These are phyloP conservation scores for Balanococcus diminutus DNA, from an alignment of 2,888 invertebrate genomes.

Conservation along the genomic window DNA sequence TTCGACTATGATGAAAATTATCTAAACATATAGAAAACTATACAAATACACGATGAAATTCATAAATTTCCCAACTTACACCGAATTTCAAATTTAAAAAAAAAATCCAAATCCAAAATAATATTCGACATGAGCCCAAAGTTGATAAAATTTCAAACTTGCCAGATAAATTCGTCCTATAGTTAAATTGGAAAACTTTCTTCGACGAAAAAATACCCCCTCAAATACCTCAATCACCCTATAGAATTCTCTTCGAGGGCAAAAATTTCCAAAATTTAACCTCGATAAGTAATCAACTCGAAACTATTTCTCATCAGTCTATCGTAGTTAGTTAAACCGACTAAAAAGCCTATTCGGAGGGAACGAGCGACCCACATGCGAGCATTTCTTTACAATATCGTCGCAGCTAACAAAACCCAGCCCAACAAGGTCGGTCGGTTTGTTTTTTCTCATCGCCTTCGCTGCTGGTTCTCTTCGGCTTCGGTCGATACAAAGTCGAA, in stretches of 20 bases:
- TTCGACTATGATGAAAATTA: too few relatives aligned
- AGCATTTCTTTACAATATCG: background rate
- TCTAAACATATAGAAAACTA: too few relatives aligned
- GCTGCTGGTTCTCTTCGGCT: background rate
- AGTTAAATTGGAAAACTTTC: background rate
- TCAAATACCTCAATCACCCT: background rate
- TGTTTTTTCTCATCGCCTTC: conserved; percentile 4
- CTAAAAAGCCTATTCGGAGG: background rate
- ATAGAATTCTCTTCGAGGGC: background rate
- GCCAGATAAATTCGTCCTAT: background rate
- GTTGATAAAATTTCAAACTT: background rate
- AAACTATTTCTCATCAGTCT: background rate
- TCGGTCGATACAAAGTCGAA: conserved; percentile 42
- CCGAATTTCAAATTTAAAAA: too few relatives aligned
- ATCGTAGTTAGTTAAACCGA: background rate
- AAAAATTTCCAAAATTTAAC: background rate
- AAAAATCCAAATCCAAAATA: background rate
- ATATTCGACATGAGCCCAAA: background rate
- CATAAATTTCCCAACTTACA: too few relatives aligned
- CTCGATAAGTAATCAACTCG: background rate
- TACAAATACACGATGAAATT: too few relatives aligned
- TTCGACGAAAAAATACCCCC: background rate
- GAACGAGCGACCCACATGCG: background rate
- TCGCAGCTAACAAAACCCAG: background rate
- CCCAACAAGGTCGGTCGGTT: conserved; percentile 8